Evolutionary conservation across 2,113 vertebrate genomes (phyloP).

Genomic region (Campylomormyrus numenius): DNA sequence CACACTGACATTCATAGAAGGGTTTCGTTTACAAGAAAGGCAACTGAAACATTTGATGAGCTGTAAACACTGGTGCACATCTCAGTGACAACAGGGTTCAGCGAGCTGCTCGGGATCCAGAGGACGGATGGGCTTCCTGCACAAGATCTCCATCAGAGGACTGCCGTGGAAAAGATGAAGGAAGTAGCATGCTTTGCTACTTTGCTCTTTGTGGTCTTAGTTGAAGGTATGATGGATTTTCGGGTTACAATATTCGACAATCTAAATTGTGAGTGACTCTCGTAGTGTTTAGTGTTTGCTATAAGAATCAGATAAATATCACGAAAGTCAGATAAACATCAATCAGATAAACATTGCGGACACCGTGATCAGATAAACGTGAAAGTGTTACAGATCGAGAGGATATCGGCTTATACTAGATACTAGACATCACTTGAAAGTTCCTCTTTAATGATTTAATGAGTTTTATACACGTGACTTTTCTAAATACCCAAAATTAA

Average conservation of each 20-base stretch:
- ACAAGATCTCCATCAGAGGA: slow-evolving; percentile 29
- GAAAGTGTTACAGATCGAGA: not conserved
- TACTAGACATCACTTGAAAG: not conserved
- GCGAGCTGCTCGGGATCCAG: not conserved
- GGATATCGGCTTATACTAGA: not conserved
- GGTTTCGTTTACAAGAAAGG: slow-evolving; percentile 22
- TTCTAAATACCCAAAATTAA: not conserved
- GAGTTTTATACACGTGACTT: not conserved
- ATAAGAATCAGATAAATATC: not conserved
- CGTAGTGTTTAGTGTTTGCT: not conserved
- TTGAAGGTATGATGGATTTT: slow-evolving; percentile 26
- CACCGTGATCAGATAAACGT: not conserved
- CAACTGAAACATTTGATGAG: slow-evolving; percentile 13
- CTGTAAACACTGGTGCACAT: not conserved
- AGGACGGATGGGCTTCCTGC: slow-evolving; percentile 18
- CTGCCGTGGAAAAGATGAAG: slow-evolving; percentile 18
- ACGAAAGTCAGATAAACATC: too few relatives aligned
- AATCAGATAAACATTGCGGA: not conserved
- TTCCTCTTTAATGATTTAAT: not conserved
- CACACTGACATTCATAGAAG: slow-evolving; percentile 22
- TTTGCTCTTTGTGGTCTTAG: slow-evolving; percentile 30
- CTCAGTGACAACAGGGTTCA: not conserved
- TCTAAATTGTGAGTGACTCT: not conserved
- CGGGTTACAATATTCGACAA: not conserved
- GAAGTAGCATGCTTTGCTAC: slow-evolving; percentile 25